Conservation (phyloP, 2,113 vertebrate genomes). For the Todiramphus saurophagus region DNA sequence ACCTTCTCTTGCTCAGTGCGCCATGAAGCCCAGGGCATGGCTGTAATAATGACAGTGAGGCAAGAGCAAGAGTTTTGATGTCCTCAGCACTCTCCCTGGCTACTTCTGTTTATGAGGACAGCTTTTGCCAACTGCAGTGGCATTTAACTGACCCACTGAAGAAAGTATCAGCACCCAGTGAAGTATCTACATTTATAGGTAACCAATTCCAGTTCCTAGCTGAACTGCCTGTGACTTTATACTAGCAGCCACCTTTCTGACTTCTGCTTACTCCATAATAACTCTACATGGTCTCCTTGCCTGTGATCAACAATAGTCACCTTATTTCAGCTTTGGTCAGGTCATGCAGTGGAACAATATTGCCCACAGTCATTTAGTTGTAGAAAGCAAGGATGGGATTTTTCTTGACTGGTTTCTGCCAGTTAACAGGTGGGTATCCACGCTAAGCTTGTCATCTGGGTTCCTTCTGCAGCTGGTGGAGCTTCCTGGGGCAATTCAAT, state of each 20-base stretch:
- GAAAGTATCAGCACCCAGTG: neutral
- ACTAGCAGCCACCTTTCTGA: neutral
- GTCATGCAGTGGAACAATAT: neutral
- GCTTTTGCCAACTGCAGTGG: neutral
- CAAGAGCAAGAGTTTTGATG: fast-evolving
- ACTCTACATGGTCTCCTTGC: neutral
- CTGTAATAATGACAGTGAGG: neutral
- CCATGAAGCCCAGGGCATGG: neutral
- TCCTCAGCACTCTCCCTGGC: neutral
- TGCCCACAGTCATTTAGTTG: no score
- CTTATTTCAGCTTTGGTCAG: neutral
- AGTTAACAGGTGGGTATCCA: neutral
- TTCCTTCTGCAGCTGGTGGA: conserved; percentile 20
- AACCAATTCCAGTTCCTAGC: neutral
- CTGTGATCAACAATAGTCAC: neutral
- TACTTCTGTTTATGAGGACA: neutral
- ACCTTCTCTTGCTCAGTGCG: neutral
- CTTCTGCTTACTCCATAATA: neutral
- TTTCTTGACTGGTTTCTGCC: neutral
- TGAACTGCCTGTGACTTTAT: neutral
- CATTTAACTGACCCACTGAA: neutral
- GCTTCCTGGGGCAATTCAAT: neutral
- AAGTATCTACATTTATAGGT: neutral
- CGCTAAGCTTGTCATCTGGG: neutral
- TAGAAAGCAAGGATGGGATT: neutral